Conservation (phyloP, 2,113 vertebrate species). For the Stegastes partitus region DNA sequence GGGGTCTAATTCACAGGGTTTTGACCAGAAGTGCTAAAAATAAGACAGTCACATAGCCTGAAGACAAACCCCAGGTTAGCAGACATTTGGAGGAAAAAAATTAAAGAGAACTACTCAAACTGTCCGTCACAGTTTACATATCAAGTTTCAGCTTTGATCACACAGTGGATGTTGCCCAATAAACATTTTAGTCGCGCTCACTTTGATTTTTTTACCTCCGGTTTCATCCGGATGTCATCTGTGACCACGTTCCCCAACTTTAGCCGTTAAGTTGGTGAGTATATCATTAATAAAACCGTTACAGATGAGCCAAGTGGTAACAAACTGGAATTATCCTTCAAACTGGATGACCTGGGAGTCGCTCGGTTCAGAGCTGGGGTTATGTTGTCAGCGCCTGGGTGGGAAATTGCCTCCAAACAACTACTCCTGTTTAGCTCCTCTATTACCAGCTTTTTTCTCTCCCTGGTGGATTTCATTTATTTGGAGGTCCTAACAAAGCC, state of each 20-base stretch:
- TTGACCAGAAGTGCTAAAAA: background rate
- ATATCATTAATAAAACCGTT: too few species aligned
- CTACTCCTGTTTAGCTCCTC: background rate
- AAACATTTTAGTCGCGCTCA: too few species aligned
- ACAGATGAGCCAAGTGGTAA: slow-evolving; percentile 14
- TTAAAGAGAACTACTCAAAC: too few species aligned
- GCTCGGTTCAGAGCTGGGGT: background rate
- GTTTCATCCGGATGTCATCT: too few species aligned
- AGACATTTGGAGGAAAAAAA: background rate
- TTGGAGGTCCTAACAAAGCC: slow-evolving; percentile 4
- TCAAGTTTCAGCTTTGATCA: too few species aligned
- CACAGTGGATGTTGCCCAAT: too few species aligned
- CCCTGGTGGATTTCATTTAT: background rate
- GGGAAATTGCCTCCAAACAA: background rate
- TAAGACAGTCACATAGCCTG: background rate
- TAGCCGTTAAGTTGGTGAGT: background rate
- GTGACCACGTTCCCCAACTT: background rate
- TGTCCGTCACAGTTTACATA: too few species aligned
- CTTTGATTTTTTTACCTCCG: too few species aligned
- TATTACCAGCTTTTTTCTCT: background rate
- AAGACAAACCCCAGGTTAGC: too few species aligned
- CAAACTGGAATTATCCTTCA: background rate
- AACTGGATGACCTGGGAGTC: background rate
- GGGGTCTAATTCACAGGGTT: background rate
- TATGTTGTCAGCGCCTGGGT: background rate